Evolutionary conservation across 2,113 vertebrate genomes (phyloP), one percentile per base, ranked within the genome.

Genomic region (Sceloporus undulatus): DNA sequence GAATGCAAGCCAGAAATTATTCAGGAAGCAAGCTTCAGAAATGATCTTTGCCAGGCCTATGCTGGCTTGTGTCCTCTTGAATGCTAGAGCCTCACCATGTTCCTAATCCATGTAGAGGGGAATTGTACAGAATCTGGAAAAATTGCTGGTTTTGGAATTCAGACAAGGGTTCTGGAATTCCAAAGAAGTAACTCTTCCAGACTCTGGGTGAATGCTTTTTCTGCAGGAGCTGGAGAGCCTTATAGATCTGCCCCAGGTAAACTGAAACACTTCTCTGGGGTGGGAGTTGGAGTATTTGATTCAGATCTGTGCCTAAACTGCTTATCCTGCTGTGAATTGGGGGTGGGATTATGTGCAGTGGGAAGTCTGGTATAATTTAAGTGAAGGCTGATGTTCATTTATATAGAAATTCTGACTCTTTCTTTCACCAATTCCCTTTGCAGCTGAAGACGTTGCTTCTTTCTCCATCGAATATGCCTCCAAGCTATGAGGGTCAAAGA

Each of bases 401-500:
- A 90, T 0, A 0, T 92, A 84, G 89, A 0, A 88, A 82, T 93
- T 93, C 94, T 93, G 86, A 94, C 90, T 42, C 81, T 77, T 94
- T 93, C 85, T 93, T 93, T 94, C 78, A 92, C 87, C 85, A 0
- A 91, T 94, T 95, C 77, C 94, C 92, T 87, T 82, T 91, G 11
- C 93, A 99, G 98, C 96, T 99, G 85, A 98, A 98, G 97, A 98
- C 98, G 94, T 97, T 99, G 91, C 97, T 99, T 90, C 97, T 99
- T 84, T 97, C 98, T 88, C 98, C 98, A 1, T 98, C 98, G 23
- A 98, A 97, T n/a, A 92, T 97, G 85, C 96, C 97, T 42, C 88
- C 93, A 0, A 96, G 94, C 94, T 94, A 96, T 18, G 98, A 98
- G n/a, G 84, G 93, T 79, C 98, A 97, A 95, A 98, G 97, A 96